phyloP scores from a whole-genome alignment of 2,888 invertebrate genomes.

The Empis livida region DNA sequence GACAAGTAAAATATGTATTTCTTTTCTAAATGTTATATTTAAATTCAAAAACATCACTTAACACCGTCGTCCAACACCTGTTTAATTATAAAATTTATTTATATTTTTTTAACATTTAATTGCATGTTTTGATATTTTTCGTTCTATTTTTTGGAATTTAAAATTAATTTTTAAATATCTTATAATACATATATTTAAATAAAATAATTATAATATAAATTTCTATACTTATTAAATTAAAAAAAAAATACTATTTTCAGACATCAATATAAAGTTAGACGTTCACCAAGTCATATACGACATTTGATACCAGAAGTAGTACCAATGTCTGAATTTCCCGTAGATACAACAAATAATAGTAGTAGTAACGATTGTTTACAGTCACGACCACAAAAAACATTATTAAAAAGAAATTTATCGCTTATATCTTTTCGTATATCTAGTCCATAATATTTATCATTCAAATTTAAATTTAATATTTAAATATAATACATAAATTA shows the following conservation, averaged over 20 bases:
- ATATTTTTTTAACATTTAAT: no score
- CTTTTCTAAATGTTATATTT: no score
- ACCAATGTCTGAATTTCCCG: slow-evolving; percentile 34
- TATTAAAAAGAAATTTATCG: slow-evolving; percentile 33
- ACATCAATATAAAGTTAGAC: slow-evolving; percentile 31
- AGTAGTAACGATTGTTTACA: slow-evolving; percentile 18
- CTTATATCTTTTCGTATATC: slow-evolving; percentile 35
- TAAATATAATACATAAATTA: no score
- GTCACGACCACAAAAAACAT: slow-evolving; percentile 22
- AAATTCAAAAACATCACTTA: no score
- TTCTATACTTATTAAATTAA: not conserved
- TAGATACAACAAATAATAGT: slow-evolving; percentile 27
- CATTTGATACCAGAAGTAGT: slow-evolving; percentile 34
- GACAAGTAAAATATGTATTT: no score
- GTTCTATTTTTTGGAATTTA: no score
- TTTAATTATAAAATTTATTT: no score
- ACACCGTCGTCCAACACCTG: no score
- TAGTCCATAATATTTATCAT: slow-evolving; percentile 8
- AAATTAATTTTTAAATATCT: no score
- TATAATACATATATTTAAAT: no score
- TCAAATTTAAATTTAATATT: not conserved
- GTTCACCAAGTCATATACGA: slow-evolving; percentile 33
- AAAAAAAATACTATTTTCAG: slow-evolving; percentile 15
- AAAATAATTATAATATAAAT: not conserved
- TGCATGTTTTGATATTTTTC: no score